Conservation (phyloP, 2,888 invertebrate genomes). For the Polyploca ridens region DNA sequence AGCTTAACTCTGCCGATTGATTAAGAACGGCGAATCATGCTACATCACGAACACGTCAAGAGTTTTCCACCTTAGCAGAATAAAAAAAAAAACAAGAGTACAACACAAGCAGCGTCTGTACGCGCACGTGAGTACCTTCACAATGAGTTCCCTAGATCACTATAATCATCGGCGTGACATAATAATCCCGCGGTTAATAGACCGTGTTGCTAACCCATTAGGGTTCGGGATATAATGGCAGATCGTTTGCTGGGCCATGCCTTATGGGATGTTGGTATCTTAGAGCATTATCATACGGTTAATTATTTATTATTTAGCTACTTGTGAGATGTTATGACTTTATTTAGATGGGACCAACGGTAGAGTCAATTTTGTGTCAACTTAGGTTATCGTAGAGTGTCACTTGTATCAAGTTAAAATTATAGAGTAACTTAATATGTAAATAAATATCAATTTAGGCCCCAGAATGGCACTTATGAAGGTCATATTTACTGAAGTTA, state of each 20-base stretch:
- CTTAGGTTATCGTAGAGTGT: too few relatives aligned
- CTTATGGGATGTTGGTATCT: constrained; percentile 18
- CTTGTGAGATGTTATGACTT: not conserved
- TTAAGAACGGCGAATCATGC: too few relatives aligned
- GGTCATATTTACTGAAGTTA: too few relatives aligned
- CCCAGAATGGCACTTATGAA: too few relatives aligned
- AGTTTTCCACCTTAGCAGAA: too few relatives aligned
- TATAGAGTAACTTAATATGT: too few relatives aligned
- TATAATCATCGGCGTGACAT: constrained; percentile 63
- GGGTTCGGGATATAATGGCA: constrained; percentile 34
- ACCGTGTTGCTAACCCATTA: constrained; percentile 62
- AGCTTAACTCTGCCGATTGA: too few relatives aligned
- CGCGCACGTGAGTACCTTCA: constrained; percentile 28
- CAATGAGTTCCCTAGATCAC: constrained; percentile 54
- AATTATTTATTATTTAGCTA: constrained; percentile 1
- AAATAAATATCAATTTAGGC: too few relatives aligned
- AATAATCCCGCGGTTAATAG: constrained; percentile 68
- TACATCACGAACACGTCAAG: too few relatives aligned
- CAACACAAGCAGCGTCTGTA: constrained; percentile 24
- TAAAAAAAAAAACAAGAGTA: constrained; percentile 6
- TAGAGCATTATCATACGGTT: not conserved
- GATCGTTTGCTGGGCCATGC: constrained; percentile 28
- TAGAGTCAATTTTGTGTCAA: not conserved
- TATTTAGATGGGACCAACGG: too few relatives aligned
- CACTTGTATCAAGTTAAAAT: too few relatives aligned